Base-by-base conservation (phyloP, 2,888 invertebrate genomes). In the Ceratothoa steindachneri region DNA sequence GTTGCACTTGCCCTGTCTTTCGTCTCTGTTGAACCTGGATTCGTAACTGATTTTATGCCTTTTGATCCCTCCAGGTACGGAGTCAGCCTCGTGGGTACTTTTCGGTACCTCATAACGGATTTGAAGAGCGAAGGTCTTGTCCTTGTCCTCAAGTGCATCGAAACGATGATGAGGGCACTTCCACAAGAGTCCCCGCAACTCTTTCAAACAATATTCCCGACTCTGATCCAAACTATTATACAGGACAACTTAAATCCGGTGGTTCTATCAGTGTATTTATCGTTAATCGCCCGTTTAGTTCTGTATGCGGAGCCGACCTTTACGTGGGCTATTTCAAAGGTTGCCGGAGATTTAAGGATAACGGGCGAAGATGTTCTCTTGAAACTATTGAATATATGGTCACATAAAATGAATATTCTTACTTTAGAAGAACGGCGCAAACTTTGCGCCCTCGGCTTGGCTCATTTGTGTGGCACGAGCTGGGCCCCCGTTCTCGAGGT, bases 341-440 rank as follows among this genome's bases (percentile, higher is more conserved):
- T 83, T 55, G 82, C 82, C 24, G 80, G 81, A 53, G 77, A 80
- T 19, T 80, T 83, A 67, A 81, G 81, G 12, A 80, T 81, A 74
- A 77, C 80, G 19, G 82, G 85, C 28, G 88, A 89, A 74, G 87
- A 88, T 74, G 89, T 93, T 70, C 85, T 95, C 68, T 88, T 88
- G 67, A 88, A 88, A 81, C 87, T 95, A 30, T 66, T 78, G 7
- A 71, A 65, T 19, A 88, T 90, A 0, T 95, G 93, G 92, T 87
- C 93, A 5, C 88, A 89, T 79, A 90, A 90, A 84, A 91, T 94
- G 89, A 89, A 90, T 52, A 85, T 89, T 70, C 89, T 93, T 1
- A 89, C 91, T 0, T 91, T 92, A 81, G 87, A 89, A 7, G 93
- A 93, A 82, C 88, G 91, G 84, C 89, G 91, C 82, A 97, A 97